Percentiles rank a stretch among this genome's conserved stretches.
Evolutionary conservation across 2,797 vertebrate species (phyloP).

Genomic region (Ispidina lecontei): DNA sequence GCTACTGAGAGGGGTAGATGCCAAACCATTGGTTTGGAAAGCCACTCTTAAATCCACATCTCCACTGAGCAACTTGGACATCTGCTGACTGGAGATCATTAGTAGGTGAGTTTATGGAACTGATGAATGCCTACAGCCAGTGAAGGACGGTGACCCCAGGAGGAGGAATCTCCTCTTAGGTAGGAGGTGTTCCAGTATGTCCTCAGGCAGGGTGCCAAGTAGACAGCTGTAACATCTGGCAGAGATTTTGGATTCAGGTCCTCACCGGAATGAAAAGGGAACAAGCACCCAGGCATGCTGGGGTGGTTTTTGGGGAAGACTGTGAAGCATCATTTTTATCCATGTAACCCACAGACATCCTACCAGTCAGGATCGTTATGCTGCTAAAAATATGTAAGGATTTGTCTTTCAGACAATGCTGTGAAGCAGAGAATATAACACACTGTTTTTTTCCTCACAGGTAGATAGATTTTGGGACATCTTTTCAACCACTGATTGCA

Average conservation of each 20-base stretch:
- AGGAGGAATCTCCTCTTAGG: background rate
- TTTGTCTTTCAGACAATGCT: background rate
- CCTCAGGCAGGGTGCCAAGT: background rate
- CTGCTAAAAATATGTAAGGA: background rate
- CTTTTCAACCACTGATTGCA: background rate
- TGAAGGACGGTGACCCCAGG: fast-evolving
- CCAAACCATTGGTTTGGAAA: background rate
- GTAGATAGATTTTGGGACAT: background rate
- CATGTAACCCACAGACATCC: fast-evolving
- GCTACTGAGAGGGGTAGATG: background rate
- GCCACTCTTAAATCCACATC: background rate
- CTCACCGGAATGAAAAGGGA: background rate
- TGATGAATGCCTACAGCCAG: background rate
- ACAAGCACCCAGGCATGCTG: background rate
- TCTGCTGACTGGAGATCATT: background rate
- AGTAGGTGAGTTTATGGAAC: background rate
- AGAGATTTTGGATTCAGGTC: background rate
- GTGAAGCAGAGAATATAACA: background rate
- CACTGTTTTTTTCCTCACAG: background rate
- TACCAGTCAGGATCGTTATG: background rate
- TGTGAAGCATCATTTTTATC: background rate
- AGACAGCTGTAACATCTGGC: background rate
- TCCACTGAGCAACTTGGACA: background rate
- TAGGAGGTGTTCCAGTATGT: background rate
- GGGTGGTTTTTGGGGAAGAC: background rate